Evolutionary conservation across 2,888 invertebrate species (phyloP), one percentile per base, ranked within the genome.

Genomic region (Falcaria lacertinaria): DNA sequence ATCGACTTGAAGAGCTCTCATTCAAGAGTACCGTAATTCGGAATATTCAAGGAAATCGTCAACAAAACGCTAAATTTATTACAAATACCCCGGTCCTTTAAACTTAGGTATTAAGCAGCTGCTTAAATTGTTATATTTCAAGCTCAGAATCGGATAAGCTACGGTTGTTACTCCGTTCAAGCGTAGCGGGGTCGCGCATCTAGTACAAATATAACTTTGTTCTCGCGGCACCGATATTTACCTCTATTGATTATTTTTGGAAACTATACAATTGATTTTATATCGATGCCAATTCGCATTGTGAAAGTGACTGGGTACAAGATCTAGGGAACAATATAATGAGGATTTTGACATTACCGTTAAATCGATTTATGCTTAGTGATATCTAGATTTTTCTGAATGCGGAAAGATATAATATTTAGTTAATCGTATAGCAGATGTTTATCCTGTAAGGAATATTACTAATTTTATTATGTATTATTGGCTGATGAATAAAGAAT

Each of bases 111-210:
- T 52, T 45, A 19, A 39, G 57, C 71, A 65, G 67, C 69, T 72
- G 64, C 50, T 50, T 41, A 53, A 67, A 66, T 69, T 52, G 50
- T 65, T 65, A 61, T 59, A 64, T 70, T 57, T 52, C 57, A 64
- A 67, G 64, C 60, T 64, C 66, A 58, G 66, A 68, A 62, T 54
- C 70, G 61, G 76, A 77, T 80, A 77, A 72, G 69, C 59, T 64
- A 79, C 72, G 80, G 70, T 69, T 69, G 74, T 80, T 81, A 77
- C 69, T 59, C 65, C 77, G 67, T 67, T 80, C 70, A 75, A 79
- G 74, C 87, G 83, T 84, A 78, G 84, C 83, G 80, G 74, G 85
- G 87, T 81, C 86, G 78, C 77, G 79, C 75, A 86, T 80, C 85
- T 75, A 83, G 83, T 81, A 79, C 82, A 83, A 81, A 78, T 69